Base-by-base conservation (phyloP, 2,113 vertebrate species). In the Cyprinus carpio region DNA sequence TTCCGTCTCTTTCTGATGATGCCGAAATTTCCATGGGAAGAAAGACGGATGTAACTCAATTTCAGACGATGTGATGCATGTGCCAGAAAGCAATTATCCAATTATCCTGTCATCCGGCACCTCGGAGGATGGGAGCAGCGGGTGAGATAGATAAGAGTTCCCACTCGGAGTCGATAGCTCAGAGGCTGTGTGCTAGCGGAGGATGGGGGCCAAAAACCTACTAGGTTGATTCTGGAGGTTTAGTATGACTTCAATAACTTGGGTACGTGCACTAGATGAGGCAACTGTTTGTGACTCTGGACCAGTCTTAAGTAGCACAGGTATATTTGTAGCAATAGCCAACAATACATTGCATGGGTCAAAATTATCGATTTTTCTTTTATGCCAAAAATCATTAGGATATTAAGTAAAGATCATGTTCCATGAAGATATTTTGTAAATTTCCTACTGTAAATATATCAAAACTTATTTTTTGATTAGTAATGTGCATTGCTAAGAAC, bases 61-160 rank as follows among this genome's bases (percentile, higher is more conserved):
- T 94, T 92, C 6, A 83, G 90, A 90, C 58, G 89, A 88, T 88
- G 92, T 91, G 90, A 93, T 92, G 91, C 88, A 93, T 93, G 92
- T 88, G 92, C 91, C 92, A 93, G 90, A 92, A 93, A 91, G 90
- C 89, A 93, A 94, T 94, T 92, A 94, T 90, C 88, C 91, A 93
- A 94, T 94, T 94, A 94, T 89, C 87, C 90, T 92, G 93, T 94
- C 93, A 95, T 93, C 90, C 91, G 90, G 91, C 87, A 91, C 91
- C 91, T 91, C 84, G 78, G 89, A 92, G 89, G 88, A 92, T 81
- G 90, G 90, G 78, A 90, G 78, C 75, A 84, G 81, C 87, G 83
- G 40, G 67, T 60, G 75, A 71, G 56, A 80, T 78, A 91, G 90
- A 94, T 91, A 93, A 92, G 88, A 84, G 27, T 88, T 92, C 90